phyloP scores from a whole-genome alignment of 1,140 invertebrate species.

The Hycleus cichorii region DNA sequence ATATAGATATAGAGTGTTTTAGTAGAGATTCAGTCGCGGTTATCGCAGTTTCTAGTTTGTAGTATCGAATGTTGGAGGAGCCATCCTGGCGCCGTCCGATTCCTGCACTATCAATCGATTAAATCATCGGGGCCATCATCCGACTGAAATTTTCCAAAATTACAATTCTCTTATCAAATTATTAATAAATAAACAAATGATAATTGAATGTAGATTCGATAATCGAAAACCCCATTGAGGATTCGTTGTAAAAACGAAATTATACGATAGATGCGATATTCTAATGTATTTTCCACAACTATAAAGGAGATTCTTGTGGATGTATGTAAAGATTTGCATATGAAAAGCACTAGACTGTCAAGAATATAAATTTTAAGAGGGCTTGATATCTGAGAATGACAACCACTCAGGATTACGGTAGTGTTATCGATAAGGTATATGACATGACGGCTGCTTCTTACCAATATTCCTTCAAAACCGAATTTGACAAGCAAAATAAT shows the following conservation, averaged over 20 bases:
- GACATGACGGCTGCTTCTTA: slow-evolving; percentile 1
- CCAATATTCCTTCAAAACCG: not conserved
- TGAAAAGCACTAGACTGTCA: slow-evolving; percentile 5
- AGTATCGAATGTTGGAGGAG: not conserved
- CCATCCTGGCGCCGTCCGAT: slow-evolving; percentile 5
- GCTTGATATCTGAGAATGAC: slow-evolving; percentile 5
- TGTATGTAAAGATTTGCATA: slow-evolving; percentile 3
- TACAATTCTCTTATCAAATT: not conserved
- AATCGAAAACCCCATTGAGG: not conserved
- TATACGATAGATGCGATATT: not conserved
- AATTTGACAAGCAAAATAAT: no score
- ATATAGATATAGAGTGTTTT: no score
- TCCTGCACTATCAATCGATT: slow-evolving; percentile 15
- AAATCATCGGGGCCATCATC: no score
- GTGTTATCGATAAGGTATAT: not conserved
- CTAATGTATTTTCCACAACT: not conserved
- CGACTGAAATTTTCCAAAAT: not conserved
- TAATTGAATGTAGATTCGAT: no score
- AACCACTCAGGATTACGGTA: slow-evolving; percentile 9
- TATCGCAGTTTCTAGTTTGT: no score
- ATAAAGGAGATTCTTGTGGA: not conserved
- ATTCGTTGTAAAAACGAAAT: not conserved
- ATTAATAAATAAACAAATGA: no score
- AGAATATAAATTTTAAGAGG: slow-evolving; percentile 3
- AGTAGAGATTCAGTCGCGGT: no score